These are phyloP conservation scores for Emydoidea blandingii DNA, from an alignment of 2,797 vertebrate species.

Conservation along the genomic window DNA sequence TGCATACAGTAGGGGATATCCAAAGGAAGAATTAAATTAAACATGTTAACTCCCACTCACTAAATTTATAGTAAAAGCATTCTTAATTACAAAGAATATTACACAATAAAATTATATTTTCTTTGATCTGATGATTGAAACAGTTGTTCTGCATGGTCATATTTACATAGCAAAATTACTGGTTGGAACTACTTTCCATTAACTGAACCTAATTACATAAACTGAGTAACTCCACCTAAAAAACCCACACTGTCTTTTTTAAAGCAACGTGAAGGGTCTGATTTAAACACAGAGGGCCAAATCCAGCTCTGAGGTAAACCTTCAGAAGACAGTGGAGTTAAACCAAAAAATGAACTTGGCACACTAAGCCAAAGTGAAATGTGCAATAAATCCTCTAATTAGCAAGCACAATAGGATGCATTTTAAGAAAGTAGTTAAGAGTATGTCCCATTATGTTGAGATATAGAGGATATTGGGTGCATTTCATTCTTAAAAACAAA, in stretches of 20 bases:
- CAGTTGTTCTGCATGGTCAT: not conserved
- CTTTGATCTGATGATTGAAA: not conserved
- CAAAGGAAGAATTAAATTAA: not conserved
- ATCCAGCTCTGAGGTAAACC: accelerated
- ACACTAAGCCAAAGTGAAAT: accelerated
- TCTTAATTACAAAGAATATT: not conserved
- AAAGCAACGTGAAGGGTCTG: not conserved
- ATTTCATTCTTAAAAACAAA: accelerated
- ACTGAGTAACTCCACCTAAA: not conserved
- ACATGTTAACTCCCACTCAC: not conserved
- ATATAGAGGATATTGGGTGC: accelerated
- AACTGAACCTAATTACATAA: not conserved
- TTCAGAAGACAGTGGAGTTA: accelerated
- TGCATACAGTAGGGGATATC: not conserved
- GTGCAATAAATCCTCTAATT: accelerated
- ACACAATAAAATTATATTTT: not conserved
- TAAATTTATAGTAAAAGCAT: not conserved
- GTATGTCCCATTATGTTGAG: accelerated
- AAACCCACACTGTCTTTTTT: not conserved
- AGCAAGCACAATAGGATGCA: accelerated
- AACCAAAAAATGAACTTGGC: accelerated
- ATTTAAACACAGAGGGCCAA: not conserved
- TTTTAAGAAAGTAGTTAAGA: accelerated
- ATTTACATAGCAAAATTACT: not conserved
- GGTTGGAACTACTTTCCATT: not conserved